Conservation (phyloP, 1,140 invertebrate species). For the Whitmania pigra region DNA sequence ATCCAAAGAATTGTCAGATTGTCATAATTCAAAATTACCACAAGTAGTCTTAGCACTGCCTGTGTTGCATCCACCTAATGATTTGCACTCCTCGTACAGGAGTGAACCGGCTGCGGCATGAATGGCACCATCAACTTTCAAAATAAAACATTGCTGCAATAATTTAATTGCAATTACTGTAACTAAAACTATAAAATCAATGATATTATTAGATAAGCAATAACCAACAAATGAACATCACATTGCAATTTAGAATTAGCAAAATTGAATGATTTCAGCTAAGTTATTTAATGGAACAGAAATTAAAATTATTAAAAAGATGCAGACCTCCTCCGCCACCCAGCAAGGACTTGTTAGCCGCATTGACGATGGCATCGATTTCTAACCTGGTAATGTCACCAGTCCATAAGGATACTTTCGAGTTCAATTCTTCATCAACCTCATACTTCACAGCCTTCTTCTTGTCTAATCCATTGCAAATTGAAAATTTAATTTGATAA, state of each 20-base stretch:
- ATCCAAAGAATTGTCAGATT: no score
- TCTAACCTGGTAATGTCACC: conserved; percentile 77
- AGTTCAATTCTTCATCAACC: conserved; percentile 30
- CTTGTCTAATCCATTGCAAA: no score
- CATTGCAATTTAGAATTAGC: not conserved
- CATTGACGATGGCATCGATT: conserved; percentile 82
- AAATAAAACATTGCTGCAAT: not conserved
- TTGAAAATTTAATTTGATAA: no score
- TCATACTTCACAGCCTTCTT: not conserved
- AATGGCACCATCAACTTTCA: conserved; percentile 20
- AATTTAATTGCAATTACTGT: not conserved
- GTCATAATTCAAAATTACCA: not conserved
- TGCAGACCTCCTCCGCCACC: conserved; percentile 61
- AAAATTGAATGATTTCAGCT: not conserved
- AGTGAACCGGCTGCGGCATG: conserved; percentile 13
- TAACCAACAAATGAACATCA: not conserved
- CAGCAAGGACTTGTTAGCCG: conserved; percentile 63
- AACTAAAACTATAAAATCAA: not conserved
- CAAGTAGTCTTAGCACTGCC: conserved; percentile 11
- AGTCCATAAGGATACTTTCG: conserved; percentile 36
- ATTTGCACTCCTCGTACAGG: conserved; percentile 8
- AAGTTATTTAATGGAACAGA: not conserved
- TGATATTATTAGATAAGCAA: not conserved
- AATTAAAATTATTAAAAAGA: not conserved
- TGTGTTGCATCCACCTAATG: conserved; percentile 9